Percentiles rank a stretch among this genome's conserved stretches.
phyloP scores from a whole-genome alignment of 2,888 invertebrate species.

The Aleiodes alternator region DNA sequence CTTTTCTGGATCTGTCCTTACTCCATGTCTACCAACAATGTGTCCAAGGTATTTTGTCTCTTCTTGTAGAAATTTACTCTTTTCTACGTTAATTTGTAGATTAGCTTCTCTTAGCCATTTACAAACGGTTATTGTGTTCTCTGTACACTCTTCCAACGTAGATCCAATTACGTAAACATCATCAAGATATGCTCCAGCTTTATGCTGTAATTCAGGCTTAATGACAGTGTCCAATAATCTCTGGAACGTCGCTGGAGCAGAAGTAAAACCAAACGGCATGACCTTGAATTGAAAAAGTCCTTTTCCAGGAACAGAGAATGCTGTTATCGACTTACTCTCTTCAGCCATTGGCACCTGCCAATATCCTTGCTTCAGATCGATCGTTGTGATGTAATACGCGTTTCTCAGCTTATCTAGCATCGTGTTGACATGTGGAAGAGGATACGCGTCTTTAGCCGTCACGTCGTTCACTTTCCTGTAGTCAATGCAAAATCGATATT shows the following conservation, averaged over 20 bases:
- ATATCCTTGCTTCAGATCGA: constrained; percentile 44
- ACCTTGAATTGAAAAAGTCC: constrained; percentile 62
- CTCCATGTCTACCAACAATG: constrained; percentile 35
- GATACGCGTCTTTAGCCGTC: constrained; percentile 62
- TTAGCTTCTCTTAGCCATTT: too few relatives aligned
- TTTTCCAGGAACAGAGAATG: constrained; percentile 62
- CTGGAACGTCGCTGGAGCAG: constrained; percentile 29
- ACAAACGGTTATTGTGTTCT: too few relatives aligned
- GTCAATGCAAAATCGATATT: constrained; percentile 63
- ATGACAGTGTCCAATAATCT: too few relatives aligned
- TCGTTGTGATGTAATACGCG: constrained; percentile 15
- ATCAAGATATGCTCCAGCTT: too few relatives aligned
- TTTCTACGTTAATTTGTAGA: too few relatives aligned
- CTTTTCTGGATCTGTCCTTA: constrained; percentile 48
- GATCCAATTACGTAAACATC: too few relatives aligned
- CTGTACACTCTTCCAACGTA: too few relatives aligned
- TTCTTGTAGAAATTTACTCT: too few relatives aligned
- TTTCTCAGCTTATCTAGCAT: constrained; percentile 54
- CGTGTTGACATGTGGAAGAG: constrained; percentile 52
- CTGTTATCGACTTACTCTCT: constrained; percentile 57
- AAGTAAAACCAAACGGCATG: constrained; percentile 62
- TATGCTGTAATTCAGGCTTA: too few relatives aligned
- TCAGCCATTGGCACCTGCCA: constrained; percentile 59
- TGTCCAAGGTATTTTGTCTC: constrained; percentile 8
- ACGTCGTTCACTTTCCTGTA: constrained; percentile 62